Conservation (phyloP, 1,140 invertebrate species). For the Glossosoma conforme region DNA sequence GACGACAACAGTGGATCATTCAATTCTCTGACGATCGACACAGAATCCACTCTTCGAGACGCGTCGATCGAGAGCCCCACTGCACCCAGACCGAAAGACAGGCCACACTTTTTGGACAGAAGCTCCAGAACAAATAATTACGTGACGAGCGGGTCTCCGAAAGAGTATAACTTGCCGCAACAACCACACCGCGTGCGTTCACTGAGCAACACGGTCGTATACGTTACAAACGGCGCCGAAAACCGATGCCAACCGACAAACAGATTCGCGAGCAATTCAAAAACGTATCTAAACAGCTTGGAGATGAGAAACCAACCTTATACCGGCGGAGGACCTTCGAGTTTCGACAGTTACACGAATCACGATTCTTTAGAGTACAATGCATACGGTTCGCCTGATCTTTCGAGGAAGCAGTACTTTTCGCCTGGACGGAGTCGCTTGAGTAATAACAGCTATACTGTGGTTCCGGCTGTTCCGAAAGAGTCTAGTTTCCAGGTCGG, state of each 20-base stretch:
- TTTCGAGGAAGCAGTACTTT: slow-evolving; percentile 24
- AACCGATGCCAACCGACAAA: slow-evolving; percentile 9
- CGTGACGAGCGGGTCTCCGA: slow-evolving; percentile 3
- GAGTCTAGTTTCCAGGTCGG: too few species aligned
- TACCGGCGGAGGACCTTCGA: slow-evolving; percentile 23
- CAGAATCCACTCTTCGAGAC: slow-evolving; percentile 5
- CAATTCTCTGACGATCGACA: slow-evolving; percentile 17
- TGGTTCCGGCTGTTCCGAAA: not conserved
- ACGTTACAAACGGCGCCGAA: slow-evolving; percentile 6
- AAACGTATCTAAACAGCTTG: slow-evolving; percentile 25
- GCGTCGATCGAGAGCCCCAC: not conserved
- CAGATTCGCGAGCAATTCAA: slow-evolving; percentile 16
- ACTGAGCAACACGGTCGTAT: slow-evolving; percentile 19
- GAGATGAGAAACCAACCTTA: slow-evolving; percentile 28
- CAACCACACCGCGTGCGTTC: slow-evolving; percentile 14
- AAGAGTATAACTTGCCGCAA: slow-evolving; percentile 12
- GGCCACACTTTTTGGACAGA: not conserved
- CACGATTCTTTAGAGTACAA: slow-evolving; percentile 12
- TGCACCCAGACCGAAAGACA: not conserved
- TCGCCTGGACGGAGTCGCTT: slow-evolving; percentile 17
- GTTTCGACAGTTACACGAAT: slow-evolving; percentile 22
- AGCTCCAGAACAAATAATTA: slow-evolving; percentile 1
- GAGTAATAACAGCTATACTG: not conserved
- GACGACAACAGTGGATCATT: slow-evolving; percentile 20
- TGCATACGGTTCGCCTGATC: slow-evolving; percentile 22